These are phyloP conservation scores for Timema cristinae DNA, from an alignment of 2,888 invertebrate species.

Conservation along the genomic window DNA sequence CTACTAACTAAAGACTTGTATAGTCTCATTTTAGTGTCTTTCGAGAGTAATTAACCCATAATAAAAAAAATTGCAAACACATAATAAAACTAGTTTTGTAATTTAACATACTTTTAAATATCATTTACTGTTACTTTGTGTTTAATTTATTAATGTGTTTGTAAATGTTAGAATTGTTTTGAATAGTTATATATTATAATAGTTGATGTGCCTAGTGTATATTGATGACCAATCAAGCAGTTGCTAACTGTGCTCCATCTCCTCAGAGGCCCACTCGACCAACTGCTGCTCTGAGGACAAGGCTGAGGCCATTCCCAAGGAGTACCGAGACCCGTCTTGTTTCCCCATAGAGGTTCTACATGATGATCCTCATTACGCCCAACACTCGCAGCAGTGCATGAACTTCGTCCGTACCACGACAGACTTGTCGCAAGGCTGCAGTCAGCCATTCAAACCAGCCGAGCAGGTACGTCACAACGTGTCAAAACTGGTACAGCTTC, in stretches of 20 bases:
- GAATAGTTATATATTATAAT: no score
- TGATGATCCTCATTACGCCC: constrained; percentile 54
- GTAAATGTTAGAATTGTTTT: no score
- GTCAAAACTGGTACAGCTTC: not conserved
- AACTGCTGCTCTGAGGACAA: constrained; percentile 61
- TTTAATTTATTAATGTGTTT: no score
- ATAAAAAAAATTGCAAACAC: no score
- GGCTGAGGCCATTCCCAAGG: constrained; percentile 31
- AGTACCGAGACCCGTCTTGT: constrained; percentile 41
- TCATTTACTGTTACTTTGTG: no score
- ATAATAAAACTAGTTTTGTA: no score
- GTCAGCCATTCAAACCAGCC: constrained; percentile 58
- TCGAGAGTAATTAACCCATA: no score
- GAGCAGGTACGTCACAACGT: constrained; percentile 58
- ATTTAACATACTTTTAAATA: no score
- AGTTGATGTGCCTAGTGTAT: no score
- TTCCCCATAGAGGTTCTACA: constrained; percentile 53
- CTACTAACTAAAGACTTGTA: no score
- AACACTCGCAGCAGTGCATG: constrained; percentile 59
- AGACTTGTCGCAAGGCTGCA: constrained; percentile 63
- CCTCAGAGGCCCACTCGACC: constrained; percentile 54
- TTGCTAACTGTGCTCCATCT: not conserved
- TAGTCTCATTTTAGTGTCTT: no score
- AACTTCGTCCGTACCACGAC: constrained; percentile 68
- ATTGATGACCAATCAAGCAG: no score